These are phyloP conservation scores for Aplodontia rufa DNA, from an alignment of 2,113 vertebrate genomes.

Conservation along the genomic window DNA sequence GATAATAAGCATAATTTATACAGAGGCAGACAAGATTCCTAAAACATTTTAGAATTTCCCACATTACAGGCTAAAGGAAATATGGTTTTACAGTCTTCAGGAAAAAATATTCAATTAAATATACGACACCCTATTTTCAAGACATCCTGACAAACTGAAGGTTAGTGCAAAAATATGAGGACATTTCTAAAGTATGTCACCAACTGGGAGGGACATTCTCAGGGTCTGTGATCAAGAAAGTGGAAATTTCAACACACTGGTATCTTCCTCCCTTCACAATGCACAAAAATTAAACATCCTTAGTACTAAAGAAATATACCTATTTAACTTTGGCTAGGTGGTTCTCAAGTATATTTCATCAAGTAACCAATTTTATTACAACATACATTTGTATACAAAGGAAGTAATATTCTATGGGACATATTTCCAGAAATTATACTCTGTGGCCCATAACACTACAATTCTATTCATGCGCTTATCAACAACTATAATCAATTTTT, in stretches of 20 bases:
- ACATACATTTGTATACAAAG: not conserved
- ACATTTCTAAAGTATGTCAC: not conserved
- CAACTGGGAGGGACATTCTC: not conserved
- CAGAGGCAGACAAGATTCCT: not conserved
- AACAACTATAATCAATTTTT: not conserved
- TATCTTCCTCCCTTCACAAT: not conserved
- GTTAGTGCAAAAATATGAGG: not conserved
- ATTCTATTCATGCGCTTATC: not conserved
- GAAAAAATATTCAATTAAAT: not conserved
- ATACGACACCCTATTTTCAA: not conserved
- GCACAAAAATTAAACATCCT: no score
- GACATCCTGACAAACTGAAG: not conserved
- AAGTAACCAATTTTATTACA: not conserved
- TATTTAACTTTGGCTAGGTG: not conserved
- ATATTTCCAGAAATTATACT: not conserved
- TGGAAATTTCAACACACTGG: not conserved
- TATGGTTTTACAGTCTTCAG: not conserved
- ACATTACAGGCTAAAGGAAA: not conserved
- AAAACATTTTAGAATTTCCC: not conserved
- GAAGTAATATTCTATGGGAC: not conserved
- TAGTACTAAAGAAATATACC: not conserved
- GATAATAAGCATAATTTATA: not conserved
- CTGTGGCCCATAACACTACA: not conserved
- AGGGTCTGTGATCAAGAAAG: not conserved
- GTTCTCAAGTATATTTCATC: not conserved